phyloP scores from a whole-genome alignment of 2,797 vertebrate species.

The Ctenopoma multispine region DNA sequence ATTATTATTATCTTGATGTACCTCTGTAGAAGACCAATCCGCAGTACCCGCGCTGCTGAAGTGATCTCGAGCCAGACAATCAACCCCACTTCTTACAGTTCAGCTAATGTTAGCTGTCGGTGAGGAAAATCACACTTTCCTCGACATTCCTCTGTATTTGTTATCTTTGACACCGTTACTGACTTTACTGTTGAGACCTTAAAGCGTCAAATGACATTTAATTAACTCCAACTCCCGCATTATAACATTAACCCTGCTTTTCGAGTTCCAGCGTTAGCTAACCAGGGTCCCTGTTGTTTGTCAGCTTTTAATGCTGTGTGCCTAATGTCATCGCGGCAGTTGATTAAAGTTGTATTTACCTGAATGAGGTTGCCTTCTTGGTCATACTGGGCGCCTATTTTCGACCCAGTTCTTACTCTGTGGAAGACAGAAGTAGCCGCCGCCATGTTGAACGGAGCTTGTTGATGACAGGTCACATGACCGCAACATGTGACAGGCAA shows the following conservation, averaged over 20 bases:
- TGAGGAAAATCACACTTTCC: not conserved
- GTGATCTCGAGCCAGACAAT: not conserved
- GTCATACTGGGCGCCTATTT: conserved; percentile 83
- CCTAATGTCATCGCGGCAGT: fast-evolving
- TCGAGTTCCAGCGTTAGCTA: not conserved
- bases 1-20: not conserved
- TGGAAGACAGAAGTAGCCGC: conserved; percentile 82
- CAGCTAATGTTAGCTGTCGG: not conserved
- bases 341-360: conserved; percentile 54
- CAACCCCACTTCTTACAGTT: not conserved
- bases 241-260: not conserved
- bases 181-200: not conserved
- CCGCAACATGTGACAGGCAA: conserved; percentile 9
- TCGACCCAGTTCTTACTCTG: conserved; percentile 82
- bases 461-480: conserved; percentile 66
- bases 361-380: conserved; percentile 86
- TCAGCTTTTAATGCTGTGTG: not conserved
- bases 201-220: not conserved
- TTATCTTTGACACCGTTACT: no score
- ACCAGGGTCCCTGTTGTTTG: not conserved
- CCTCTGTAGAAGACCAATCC: not conserved
- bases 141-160: not conserved
- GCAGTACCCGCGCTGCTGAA: not conserved
- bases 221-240: no score
- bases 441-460: conserved; percentile 68